phyloP scores from a whole-genome alignment of 2,797 vertebrate species.

The Anas capensis region DNA sequence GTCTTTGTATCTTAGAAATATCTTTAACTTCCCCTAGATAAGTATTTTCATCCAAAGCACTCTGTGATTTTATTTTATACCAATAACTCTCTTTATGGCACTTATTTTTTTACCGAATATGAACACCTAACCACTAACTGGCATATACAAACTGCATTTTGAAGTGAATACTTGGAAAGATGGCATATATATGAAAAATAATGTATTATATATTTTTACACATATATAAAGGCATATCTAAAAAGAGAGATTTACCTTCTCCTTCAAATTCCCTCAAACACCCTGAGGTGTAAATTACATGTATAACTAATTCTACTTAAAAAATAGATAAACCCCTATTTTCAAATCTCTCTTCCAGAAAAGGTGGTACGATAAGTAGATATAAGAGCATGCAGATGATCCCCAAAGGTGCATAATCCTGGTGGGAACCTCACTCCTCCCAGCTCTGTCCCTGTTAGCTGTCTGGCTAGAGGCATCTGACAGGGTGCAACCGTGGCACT shows the following conservation, averaged over 20 bases:
- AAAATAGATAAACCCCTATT: not conserved
- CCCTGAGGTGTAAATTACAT: not conserved
- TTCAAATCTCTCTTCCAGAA: conserved; percentile 28
- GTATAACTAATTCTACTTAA: not conserved
- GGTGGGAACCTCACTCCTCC: not conserved
- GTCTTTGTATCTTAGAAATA: not conserved
- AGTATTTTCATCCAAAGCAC: conserved; percentile 7
- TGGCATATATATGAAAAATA: not conserved
- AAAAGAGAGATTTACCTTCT: not conserved
- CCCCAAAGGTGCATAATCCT: not conserved
- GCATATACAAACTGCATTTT: not conserved
- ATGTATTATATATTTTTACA: not conserved
- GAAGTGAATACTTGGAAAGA: not conserved
- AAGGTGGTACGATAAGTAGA: not conserved
- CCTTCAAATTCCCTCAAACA: not conserved
- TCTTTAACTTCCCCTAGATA: conserved; percentile 3
- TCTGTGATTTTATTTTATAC: conserved; percentile 5
- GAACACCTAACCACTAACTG: not conserved
- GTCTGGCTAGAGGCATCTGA: not conserved
- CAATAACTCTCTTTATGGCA: not conserved
- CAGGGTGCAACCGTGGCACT: not conserved
- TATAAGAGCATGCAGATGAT: not conserved
- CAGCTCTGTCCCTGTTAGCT: not conserved
- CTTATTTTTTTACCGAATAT: not conserved
- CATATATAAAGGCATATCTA: not conserved